A percentile compares a stretch with the other conserved stretches of the same genome.
These are phyloP conservation scores for Anomalospiza imberbis DNA, from an alignment of 2,797 vertebrate genomes.

Conservation along the genomic window DNA sequence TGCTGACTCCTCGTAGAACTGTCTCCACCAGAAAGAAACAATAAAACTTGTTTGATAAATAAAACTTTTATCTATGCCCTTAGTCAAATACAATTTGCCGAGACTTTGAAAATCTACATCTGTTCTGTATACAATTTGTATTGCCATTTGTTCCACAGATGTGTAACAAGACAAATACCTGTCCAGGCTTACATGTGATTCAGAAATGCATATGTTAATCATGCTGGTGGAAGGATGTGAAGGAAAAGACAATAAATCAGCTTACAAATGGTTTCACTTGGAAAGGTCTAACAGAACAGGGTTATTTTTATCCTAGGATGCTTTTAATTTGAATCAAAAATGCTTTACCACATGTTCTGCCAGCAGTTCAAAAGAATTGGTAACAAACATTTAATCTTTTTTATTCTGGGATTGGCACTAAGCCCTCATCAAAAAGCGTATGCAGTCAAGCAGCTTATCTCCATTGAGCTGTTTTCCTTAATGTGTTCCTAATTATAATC, in stretches of 20 bases:
- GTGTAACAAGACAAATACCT: conserved; percentile 78
- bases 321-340: conserved; percentile 84
- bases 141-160: conserved; percentile 77
- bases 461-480: conserved; percentile 79
- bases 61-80: conserved; percentile 60
- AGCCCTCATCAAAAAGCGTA: conserved; percentile 80
- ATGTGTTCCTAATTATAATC: conserved; percentile 86
- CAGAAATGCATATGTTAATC: conserved; percentile 75
- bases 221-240: conserved; percentile 70
- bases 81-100: conserved; percentile 66
- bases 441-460: conserved; percentile 80
- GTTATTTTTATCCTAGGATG: conserved; percentile 86
- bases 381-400: conserved; percentile 85
- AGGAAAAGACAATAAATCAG: conserved; percentile 75
- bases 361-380: conserved; percentile 82
- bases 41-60: conserved; percentile 23
- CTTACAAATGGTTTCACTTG: conserved; percentile 77
- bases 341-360: conserved; percentile 83
- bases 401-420: conserved; percentile 79
- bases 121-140: conserved; percentile 70
- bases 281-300: conserved; percentile 74
- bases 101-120: conserved; percentile 67
- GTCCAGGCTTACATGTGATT: conserved; percentile 71
- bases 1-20: background rate
- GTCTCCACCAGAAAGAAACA: conserved; percentile 9